Percentiles rank a stretch among this genome's conserved stretches.
phyloP scores from a whole-genome alignment of 2,888 invertebrate genomes.

The Cheilosia vernalis region DNA sequence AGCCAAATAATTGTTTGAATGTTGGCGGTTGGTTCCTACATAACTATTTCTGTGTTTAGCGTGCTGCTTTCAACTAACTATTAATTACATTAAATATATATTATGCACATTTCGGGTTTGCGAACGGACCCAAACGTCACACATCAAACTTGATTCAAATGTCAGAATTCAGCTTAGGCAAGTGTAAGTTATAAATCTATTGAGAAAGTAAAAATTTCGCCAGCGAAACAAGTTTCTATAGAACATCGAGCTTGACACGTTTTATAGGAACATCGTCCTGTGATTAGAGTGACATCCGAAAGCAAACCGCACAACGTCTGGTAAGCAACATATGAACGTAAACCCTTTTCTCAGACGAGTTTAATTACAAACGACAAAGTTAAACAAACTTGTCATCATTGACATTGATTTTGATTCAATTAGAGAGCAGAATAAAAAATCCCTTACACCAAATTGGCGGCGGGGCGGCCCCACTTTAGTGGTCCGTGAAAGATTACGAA shows the following conservation, averaged over 20 bases:
- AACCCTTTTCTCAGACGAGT: slow-evolving; percentile 4
- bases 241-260: neutral
- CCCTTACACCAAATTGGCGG: neutral
- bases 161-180: no score
- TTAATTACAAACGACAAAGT: slow-evolving; percentile 43
- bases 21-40: no score
- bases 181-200: no score
- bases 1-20: no score
- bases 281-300: neutral
- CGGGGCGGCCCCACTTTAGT: neutral
- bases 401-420: slow-evolving; percentile 50
- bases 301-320: neutral
- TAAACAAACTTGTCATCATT: slow-evolving; percentile 45
- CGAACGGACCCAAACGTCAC: no score
- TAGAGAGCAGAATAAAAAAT: slow-evolving; percentile 9
- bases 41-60: no score
- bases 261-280: neutral
- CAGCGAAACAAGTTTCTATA: no score
- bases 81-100: no score
- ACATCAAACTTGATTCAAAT: no score
- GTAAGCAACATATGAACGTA: neutral
- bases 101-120: no score
- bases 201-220: no score
- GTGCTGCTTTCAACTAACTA: no score
- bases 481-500: slow-evolving; percentile 8